A percentile compares a stretch with the other conserved stretches of the same genome.
These are phyloP conservation scores for Synergus japonicus DNA, from an alignment of 2,888 invertebrate genomes.

Conservation along the genomic window DNA sequence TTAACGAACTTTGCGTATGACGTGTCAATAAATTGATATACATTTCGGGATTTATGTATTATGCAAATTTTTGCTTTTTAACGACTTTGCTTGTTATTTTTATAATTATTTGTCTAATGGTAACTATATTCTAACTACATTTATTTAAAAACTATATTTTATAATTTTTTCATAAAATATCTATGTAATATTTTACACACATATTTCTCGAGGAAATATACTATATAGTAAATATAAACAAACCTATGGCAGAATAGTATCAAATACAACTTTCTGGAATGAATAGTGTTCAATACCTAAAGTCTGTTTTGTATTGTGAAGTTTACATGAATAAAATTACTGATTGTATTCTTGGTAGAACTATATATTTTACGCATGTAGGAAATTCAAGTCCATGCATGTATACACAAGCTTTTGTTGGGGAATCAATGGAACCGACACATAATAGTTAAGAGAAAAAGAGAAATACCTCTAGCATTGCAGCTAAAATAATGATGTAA, in stretches of 20 bases:
- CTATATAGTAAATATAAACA: not conserved
- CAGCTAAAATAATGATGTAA: not conserved
- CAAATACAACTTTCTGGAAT: not conserved
- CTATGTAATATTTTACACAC: too few species aligned
- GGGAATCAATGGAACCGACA: conserved; percentile 16
- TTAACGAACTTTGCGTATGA: not conserved
- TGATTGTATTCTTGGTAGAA: too few species aligned
- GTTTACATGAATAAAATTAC: too few species aligned
- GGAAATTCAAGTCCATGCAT: too few species aligned
- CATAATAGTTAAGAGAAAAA: not conserved
- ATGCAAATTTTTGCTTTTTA: not conserved
- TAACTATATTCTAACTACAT: not conserved
- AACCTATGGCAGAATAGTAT: not conserved
- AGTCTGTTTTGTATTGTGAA: conserved; percentile 1
- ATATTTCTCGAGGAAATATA: not conserved
- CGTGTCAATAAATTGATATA: not conserved
- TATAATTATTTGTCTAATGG: not conserved
- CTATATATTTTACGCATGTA: too few species aligned
- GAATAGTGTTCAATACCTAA: not conserved
- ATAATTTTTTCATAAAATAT: too few species aligned
- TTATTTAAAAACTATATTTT: too few species aligned
- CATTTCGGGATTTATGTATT: not conserved
- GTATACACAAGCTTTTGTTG: not conserved
- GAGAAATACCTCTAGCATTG: conserved; percentile 1
- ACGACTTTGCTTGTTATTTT: not conserved